Evolutionary conservation across 2,797 vertebrate genomes (phyloP).

Genomic region (Sorex maritimensis): DNA sequence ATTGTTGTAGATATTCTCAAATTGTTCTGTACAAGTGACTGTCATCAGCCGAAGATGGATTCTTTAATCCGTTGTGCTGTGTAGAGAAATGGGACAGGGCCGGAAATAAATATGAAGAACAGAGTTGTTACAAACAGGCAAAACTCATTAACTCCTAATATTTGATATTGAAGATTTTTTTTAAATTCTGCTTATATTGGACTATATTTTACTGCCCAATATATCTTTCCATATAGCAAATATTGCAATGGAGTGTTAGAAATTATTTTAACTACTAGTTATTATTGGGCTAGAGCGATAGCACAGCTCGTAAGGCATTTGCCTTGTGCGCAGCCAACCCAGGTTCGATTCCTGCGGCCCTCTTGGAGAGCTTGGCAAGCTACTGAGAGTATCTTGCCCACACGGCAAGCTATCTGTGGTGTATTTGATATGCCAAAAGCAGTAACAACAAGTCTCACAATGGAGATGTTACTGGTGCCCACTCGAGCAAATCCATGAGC

Average conservation of each 20-base stretch:
- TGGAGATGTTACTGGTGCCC: too few relatives aligned
- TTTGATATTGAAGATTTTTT: background rate
- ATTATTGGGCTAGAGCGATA: background rate
- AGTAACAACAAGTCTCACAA: too few relatives aligned
- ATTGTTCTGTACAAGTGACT: slow-evolving; percentile 19
- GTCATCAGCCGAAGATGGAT: background rate
- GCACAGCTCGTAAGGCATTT: too few relatives aligned
- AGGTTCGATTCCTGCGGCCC: too few relatives aligned
- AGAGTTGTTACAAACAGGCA: slow-evolving; percentile 14
- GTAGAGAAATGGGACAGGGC: background rate
- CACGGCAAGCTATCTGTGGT: too few relatives aligned
- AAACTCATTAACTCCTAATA: slow-evolving; percentile 18
- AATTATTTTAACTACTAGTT: too few relatives aligned
- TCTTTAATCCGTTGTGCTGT: background rate
- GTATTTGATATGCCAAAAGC: too few relatives aligned
- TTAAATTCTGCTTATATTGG: slow-evolving; percentile 29
- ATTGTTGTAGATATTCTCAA: background rate
- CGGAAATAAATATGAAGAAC: background rate
- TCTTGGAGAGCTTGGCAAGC: too few relatives aligned
- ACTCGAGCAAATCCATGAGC: too few relatives aligned
- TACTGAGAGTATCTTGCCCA: too few relatives aligned
- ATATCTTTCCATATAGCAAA: slow-evolving; percentile 35
- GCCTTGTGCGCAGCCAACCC: too few relatives aligned
- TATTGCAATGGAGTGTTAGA: background rate
- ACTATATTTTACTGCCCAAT: slow-evolving; percentile 1